Percentiles rank a stretch among this genome's conserved stretches.
Conservation (phyloP, 2,113 vertebrate species). For the Corvus cornix region DNA sequence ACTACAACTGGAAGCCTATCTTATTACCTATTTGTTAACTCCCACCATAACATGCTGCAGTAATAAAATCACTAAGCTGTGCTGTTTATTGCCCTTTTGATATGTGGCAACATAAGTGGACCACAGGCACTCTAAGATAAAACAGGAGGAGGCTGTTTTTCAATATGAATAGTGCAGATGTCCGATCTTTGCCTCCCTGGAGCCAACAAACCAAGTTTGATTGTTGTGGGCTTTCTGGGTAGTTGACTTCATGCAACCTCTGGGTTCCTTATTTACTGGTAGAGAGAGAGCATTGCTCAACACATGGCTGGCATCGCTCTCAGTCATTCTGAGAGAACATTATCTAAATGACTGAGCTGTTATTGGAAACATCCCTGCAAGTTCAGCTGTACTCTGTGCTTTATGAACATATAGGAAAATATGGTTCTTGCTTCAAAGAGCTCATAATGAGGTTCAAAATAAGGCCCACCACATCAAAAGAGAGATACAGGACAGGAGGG, state of each 20-base stretch:
- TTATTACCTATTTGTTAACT: slow-evolving; percentile 61
- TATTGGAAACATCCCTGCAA: slow-evolving; percentile 60
- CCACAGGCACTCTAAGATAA: slow-evolving; percentile 56
- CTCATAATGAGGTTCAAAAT: slow-evolving; percentile 43
- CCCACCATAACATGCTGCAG: slow-evolving; percentile 18
- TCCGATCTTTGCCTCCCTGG: slow-evolving; percentile 9
- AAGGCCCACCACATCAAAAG: slow-evolving; percentile 54
- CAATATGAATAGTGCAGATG: slow-evolving; percentile 40
- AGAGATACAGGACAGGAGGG: neutral
- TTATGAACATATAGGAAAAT: slow-evolving; percentile 15
- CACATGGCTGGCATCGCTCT: slow-evolving; percentile 47
- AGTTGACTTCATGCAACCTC: neutral
- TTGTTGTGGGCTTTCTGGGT: slow-evolving; percentile 49
- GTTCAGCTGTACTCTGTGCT: slow-evolving; percentile 10
- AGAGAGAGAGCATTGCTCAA: slow-evolving; percentile 4
- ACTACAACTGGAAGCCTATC: slow-evolving; percentile 34
- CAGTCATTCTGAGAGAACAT: slow-evolving; percentile 5
- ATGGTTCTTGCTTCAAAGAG: slow-evolving; percentile 48
- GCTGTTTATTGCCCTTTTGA: slow-evolving; percentile 61
- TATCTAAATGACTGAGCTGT: slow-evolving; percentile 29
- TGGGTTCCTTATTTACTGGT: slow-evolving; percentile 12
- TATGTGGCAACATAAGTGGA: slow-evolving; percentile 44
- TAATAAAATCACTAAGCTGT: slow-evolving; percentile 55
- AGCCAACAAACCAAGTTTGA: slow-evolving; percentile 12
- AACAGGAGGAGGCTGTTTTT: slow-evolving; percentile 31